phyloP scores from a whole-genome alignment of 2,113 vertebrate genomes.

The Serinus canaria region DNA sequence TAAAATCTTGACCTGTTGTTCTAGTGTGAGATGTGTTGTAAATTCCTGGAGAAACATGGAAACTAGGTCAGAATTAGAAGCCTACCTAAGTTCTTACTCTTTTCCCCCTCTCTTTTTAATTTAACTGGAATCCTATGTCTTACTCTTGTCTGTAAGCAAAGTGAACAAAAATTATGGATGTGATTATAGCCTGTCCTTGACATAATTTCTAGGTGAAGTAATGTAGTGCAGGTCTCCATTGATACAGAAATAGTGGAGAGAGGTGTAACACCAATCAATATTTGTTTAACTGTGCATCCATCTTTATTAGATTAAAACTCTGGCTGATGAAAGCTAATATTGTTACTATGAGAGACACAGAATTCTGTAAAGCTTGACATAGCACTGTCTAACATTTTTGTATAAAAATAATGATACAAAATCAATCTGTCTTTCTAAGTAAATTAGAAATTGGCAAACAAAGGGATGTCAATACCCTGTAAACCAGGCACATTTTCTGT shows the following conservation, averaged over 20 bases:
- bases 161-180: neutral
- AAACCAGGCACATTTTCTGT: neutral
- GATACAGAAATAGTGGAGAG: neutral
- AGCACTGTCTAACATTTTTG: neutral
- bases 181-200: neutral
- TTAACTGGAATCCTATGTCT: neutral
- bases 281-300: neutral
- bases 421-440: neutral
- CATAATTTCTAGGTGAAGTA: neutral
- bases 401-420: neutral
- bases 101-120: neutral
- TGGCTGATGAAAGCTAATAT: neutral
- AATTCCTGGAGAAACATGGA: neutral
- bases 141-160: neutral
- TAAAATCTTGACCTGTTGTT: neutral
- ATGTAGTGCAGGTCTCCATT: neutral
- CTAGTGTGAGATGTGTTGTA: neutral
- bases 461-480: neutral
- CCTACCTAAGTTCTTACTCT: neutral
- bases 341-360: neutral
- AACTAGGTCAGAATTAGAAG: neutral
- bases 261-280: neutral
- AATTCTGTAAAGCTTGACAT: neutral
- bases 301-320: constrained; percentile 19
- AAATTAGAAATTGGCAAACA: neutral